Conservation (phyloP, 2,888 invertebrate genomes). For the Hylaea fasciaria region DNA sequence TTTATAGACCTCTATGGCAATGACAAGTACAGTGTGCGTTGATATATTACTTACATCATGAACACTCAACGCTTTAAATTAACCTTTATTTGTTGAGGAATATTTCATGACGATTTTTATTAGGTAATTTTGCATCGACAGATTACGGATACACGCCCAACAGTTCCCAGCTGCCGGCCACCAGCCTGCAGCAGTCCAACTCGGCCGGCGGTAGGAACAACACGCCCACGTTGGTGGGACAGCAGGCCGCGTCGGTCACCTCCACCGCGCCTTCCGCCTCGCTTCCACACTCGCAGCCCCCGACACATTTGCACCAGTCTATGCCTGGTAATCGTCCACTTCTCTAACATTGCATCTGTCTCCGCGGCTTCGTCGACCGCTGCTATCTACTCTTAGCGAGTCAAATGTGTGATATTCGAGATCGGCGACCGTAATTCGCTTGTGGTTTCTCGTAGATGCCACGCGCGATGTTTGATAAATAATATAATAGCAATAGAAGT, state of each 20-base stretch:
- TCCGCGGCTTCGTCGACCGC: too few species aligned
- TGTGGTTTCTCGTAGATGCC: too few species aligned
- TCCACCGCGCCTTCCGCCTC: constrained; percentile 65
- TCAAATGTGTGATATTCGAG: too few species aligned
- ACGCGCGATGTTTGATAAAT: too few species aligned
- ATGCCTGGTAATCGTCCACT: constrained; percentile 63
- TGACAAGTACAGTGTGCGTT: too few species aligned
- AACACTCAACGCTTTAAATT: too few species aligned
- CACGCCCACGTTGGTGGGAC: constrained; percentile 61
- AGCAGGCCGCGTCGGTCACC: constrained; percentile 63
- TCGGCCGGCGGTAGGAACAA: constrained; percentile 59
- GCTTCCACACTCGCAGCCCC: constrained; percentile 65
- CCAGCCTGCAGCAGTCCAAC: constrained; percentile 68
- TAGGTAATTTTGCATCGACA: constrained; percentile 38
- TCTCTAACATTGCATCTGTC: constrained; percentile 2
- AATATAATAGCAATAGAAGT: too few species aligned
- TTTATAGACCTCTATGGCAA: too few species aligned
- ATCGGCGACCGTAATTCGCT: too few species aligned
- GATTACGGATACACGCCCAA: constrained; percentile 68
- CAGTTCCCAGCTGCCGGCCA: constrained; percentile 73
- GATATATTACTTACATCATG: too few species aligned
- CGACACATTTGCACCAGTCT: constrained; percentile 69
- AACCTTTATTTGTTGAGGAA: neutral
- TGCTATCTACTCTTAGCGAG: too few species aligned
- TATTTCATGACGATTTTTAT: neutral